Evolutionary conservation across 2,888 invertebrate genomes (phyloP), one percentile per base, ranked within the genome.

Genomic region (Pardosa pseudoannulata): DNA sequence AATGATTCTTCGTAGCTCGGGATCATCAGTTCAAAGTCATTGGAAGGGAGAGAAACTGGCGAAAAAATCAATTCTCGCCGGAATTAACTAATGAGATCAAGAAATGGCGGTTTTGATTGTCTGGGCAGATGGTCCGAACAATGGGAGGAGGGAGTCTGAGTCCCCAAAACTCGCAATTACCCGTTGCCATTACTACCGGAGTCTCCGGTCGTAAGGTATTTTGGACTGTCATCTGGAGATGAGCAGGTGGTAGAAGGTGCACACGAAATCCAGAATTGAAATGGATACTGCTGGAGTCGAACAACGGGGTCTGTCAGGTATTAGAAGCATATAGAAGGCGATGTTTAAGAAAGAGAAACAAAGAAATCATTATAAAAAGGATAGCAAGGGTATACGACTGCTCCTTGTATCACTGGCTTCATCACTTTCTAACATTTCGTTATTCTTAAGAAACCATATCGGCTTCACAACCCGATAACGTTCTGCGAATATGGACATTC

Each of bases 1-100:
- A 56, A 23, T 16, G 56, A 23, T 56, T 23, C 23, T 56, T 23
- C 56, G 3, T 11, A 19, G 7, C 56, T 56, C 5, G 23, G 56
- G 23, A 56, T 56, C 19, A 56, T 56, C 56, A 56, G 19, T 56
- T 56, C 23, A 23, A 23, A 56, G 23, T 23, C 56, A 5, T 23
- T 23, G 16, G 9, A 13, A 5, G 16, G 13, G 16, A 16, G 23
- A 56, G 23, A 23, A 19, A 23, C 5, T 6, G 11, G 23, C 19
- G 23, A 56, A 56, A 56, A 56, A 56, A 56, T 56, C 56, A 56
- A 56, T 56, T 23, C 56, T 23, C 56, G 23, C 5, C 56, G 5
- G 56, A 56, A 56, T 56, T 56, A 56, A 56, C 56, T 56, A 56
- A 56, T 56, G 56, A 56, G 56, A 56, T 56, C 56, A 56, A 56